Evolutionary conservation across 1,140 invertebrate species (phyloP).

Genomic region (Nasonia vitripennis): DNA sequence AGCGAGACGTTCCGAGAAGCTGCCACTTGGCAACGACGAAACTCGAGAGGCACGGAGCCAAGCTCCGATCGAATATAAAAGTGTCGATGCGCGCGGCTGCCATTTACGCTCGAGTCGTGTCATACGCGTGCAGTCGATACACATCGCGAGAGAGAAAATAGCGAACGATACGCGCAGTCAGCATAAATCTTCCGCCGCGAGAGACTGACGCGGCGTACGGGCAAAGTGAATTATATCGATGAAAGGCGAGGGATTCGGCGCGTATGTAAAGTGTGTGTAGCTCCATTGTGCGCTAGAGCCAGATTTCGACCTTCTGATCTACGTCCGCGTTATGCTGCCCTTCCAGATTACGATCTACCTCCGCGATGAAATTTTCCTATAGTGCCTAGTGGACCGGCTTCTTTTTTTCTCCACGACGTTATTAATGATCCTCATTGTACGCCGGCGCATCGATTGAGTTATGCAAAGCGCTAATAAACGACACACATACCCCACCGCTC

Average conservation of each 20-base stretch:
- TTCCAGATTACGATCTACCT: neutral
- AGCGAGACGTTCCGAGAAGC: no score
- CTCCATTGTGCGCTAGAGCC: neutral
- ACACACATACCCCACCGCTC: no score
- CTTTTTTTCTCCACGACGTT: neutral
- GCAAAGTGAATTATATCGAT: slow-evolving; percentile 24
- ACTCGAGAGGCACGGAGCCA: no score
- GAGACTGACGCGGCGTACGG: neutral
- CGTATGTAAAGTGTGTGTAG: neutral
- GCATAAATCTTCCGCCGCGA: slow-evolving; percentile 19
- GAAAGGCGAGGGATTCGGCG: neutral
- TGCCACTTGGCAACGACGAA: no score
- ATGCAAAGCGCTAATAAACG: neutral
- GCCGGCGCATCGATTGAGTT: neutral
- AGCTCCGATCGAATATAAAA: neutral
- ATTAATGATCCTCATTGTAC: slow-evolving; percentile 2
- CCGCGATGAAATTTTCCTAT: neutral
- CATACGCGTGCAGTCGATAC: neutral
- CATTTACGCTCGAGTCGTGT: neutral
- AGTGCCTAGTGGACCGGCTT: neutral
- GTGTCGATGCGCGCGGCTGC: neutral
- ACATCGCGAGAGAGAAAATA: neutral
- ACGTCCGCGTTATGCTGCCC: neutral
- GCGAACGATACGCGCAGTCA: neutral
- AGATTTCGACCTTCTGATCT: neutral